Percentiles rank a stretch among this genome's conserved stretches.
Conservation (phyloP, 2,113 vertebrate species). For the Thamnaconus septentrionalis region DNA sequence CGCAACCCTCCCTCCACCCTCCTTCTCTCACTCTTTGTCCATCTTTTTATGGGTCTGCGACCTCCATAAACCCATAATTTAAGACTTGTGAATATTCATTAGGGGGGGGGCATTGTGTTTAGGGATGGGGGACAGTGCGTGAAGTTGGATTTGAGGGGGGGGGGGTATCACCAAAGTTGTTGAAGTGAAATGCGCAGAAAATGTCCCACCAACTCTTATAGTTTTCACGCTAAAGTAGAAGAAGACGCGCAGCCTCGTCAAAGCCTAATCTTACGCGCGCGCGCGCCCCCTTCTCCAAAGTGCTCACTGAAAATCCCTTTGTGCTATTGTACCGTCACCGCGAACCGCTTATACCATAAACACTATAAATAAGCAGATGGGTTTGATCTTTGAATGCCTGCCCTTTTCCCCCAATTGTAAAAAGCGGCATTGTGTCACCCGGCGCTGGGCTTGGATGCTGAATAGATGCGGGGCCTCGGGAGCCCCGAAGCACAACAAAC, state of each 20-base stretch:
- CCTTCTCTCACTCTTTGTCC: slow-evolving; percentile 33
- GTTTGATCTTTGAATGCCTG: slow-evolving; percentile 57
- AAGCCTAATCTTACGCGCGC: too few relatives aligned
- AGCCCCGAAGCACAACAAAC: slow-evolving; percentile 29
- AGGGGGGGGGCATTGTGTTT: slow-evolving; percentile 49
- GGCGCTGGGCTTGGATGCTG: slow-evolving; percentile 24
- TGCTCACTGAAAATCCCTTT: slow-evolving; percentile 33
- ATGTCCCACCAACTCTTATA: too few relatives aligned
- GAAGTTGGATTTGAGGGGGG: background rate
- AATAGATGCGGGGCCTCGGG: slow-evolving; percentile 34
- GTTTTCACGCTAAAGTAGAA: too few relatives aligned
- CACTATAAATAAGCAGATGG: slow-evolving; percentile 54
- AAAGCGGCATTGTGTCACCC: slow-evolving; percentile 37
- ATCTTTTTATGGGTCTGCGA: slow-evolving; percentile 56
- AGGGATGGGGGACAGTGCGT: slow-evolving; percentile 9
- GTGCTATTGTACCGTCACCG: slow-evolving; percentile 42
- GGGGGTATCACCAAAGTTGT: background rate
- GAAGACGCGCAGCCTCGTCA: too few relatives aligned
- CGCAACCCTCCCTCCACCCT: slow-evolving; percentile 17
- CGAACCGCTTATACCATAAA: slow-evolving; percentile 41
- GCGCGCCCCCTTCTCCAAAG: too few relatives aligned
- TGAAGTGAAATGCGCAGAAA: too few relatives aligned
- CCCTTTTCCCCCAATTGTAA: slow-evolving; percentile 47
- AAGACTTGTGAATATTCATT: slow-evolving; percentile 70
- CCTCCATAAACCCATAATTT: slow-evolving; percentile 69